Base-by-base conservation (phyloP, 1,140 invertebrate genomes). In the Alviniconcha marisindica region DNA sequence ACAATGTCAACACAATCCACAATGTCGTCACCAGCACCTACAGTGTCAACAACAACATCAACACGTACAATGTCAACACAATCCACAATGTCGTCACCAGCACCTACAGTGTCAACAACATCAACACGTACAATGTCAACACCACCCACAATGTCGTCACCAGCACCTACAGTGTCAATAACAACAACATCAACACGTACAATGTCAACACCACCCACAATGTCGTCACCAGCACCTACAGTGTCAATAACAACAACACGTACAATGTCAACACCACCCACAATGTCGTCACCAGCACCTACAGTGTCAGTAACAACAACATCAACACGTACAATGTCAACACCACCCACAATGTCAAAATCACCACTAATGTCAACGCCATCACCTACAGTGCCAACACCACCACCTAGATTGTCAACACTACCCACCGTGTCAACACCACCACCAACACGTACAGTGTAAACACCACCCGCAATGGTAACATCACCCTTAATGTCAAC, bases 131-230 rank as follows among this genome's bases (percentile, higher is more conserved):
- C 21, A 63, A 44, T 48, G 40, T 5, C 21, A 78, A 48, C 24
- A n/a, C 10, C 24, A 76, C 4, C 24, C 3, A 40, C 31, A 36
- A 33, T 76, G 36, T 7, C 28, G 36, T 15, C 63, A 31, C 5
- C 63, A 31, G 33, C 24, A 21, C 56, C 79, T 73, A 31, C 36
- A 44, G 33, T 31, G 15, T 7, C n/a, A 0, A 89, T 91, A 21
- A 42, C 21, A 48, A 14, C 77, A 40, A 51, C 28, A 21, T 76
- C 38, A 36, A 1, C 0, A 48, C n/a, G 24, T n/a, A 24, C 28
- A 54, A 44, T 33, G 24, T 7, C 24, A 69, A 48, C 79, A 48
- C 1, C 31, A 40, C 10, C 3, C 10, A 40, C 28, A 44, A 77
- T n/a, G n/a, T n/a, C n/a, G n/a, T n/a, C n/a, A n/a, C n/a, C n/a